A percentile compares a stretch with the other conserved stretches of the same genome.
Conservation (phyloP, 2,113 vertebrate species). For the Riparia riparia region DNA sequence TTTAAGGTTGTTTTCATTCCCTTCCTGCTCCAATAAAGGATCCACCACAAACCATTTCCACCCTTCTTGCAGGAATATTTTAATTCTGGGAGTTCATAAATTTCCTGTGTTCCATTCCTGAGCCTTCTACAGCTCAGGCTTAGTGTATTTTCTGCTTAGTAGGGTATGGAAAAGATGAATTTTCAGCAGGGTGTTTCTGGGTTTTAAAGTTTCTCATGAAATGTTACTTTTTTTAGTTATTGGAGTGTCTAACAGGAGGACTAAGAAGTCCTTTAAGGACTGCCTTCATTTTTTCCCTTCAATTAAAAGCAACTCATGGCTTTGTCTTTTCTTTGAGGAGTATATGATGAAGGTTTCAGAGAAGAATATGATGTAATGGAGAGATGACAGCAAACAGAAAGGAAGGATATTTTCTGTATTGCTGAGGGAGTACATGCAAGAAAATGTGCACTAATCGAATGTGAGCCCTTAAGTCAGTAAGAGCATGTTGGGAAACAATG, state of each 20-base stretch:
- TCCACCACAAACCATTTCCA: constrained; percentile 15
- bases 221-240: neutral
- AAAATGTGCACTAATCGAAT: neutral
- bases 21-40: constrained; percentile 2
- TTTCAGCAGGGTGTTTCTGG: neutral
- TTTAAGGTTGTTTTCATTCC: constrained; percentile 3
- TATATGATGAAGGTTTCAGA: neutral
- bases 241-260: neutral
- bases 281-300: neutral
- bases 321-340: neutral
- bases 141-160: neutral
- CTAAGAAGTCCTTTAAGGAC: neutral
- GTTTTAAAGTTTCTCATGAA: neutral
- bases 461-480: neutral
- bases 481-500: neutral
- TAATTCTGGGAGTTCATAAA: constrained; percentile 34
- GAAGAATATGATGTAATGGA: neutral
- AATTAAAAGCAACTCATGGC: neutral
- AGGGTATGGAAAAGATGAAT: constrained; percentile 2
- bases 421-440: neutral
- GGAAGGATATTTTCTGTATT: neutral
- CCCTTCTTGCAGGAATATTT: constrained; percentile 34
- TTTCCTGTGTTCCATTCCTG: neutral
- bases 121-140: neutral
- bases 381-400: neutral